Evolutionary conservation across 2,888 invertebrate species (phyloP), one percentile per base, ranked within the genome.

Genomic region (Sussaba pulchella): DNA sequence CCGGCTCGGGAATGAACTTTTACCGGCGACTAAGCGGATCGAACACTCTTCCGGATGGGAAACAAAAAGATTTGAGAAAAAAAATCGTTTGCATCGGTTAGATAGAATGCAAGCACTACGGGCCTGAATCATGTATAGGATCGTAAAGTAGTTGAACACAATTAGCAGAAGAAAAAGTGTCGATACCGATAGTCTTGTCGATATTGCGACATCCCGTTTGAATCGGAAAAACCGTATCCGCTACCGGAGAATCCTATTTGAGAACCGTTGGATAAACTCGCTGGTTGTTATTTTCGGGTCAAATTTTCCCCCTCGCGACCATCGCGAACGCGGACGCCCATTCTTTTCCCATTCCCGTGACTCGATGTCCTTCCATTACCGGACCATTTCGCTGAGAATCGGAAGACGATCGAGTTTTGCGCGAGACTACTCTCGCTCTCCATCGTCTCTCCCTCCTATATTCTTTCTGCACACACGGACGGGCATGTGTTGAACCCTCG

Each of bases 1-100:
- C 77, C n/a, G 17, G 31, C 83, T 78, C 84, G 72, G 84, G 85
- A 81, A 86, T 85, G 86, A 88, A 87, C 83, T 89, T 88, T 85
- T 86, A 81, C 84, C 85, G 85, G 80, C 83, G 86, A 82, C 82
- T 84, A 85, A 86, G 82, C 81, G 84, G 84, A 82, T 81, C 64
- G 81, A 76, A 77, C 76, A 83, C 67, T 69, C 73, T 36, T 78
- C 78, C 71, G 59, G 50, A 72, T 31, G 66, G 72, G 73, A 78
- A 78, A 76, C 63, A 57, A 78, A 24, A 26, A 66, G 31, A 31
- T 5, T 5, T 31, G 4, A 31, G 31, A 63, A 36, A 31, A 52
- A 64, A 21, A 59, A 24, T 5, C 57, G 9, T 24, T 31, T 59
- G 61, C 61, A 41, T 76, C 43, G 63, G 43, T 81, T 81, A 45